A percentile compares a stretch with the other conserved stretches of the same genome.
Evolutionary conservation across 2,888 invertebrate species (phyloP).

Genomic region (Atherix ibis): DNA sequence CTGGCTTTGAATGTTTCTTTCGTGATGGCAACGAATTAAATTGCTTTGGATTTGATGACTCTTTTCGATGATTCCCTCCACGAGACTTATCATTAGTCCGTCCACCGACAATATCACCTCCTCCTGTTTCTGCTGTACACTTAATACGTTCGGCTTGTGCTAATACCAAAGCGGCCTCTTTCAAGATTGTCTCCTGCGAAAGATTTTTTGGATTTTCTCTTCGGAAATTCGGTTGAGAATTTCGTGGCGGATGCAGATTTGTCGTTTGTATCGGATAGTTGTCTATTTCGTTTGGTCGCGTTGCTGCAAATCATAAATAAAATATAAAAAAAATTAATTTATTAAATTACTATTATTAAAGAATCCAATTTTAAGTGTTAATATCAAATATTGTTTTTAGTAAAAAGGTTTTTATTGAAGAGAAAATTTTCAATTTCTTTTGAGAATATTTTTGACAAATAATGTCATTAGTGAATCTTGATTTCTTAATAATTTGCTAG

Average conservation of each 20-base stretch:
- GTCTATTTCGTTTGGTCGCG: constrained; percentile 19
- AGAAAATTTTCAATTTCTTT: too few species aligned
- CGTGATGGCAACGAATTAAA: constrained; percentile 53
- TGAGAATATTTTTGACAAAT: too few species aligned
- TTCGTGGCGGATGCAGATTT: constrained; percentile 21
- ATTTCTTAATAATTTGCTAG: too few species aligned
- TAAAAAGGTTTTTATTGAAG: too few species aligned
- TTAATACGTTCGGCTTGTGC: constrained; percentile 57
- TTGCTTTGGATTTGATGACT: constrained; percentile 27
- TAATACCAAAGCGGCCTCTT: constrained; percentile 60
- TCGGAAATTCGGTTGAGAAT: constrained; percentile 22
- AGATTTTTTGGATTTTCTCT: constrained; percentile 50
- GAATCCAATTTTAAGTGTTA: too few species aligned
- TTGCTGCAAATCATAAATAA: constrained; percentile 6
- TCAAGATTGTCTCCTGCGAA: constrained; percentile 53
- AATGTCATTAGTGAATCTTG: too few species aligned
- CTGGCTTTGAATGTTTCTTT: constrained; percentile 35
- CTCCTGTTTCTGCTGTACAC: constrained; percentile 39
- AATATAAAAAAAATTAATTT: constrained; percentile 2
- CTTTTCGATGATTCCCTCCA: constrained; percentile 9
- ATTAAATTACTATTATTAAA: too few species aligned
- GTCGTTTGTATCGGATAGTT: constrained; percentile 25
- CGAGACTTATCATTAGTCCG: constrained; percentile 7
- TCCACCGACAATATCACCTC: constrained; percentile 22
- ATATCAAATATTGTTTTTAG: too few species aligned